Conservation (phyloP, 1,140 invertebrate genomes). For the Drosophila tsacasi region DNA sequence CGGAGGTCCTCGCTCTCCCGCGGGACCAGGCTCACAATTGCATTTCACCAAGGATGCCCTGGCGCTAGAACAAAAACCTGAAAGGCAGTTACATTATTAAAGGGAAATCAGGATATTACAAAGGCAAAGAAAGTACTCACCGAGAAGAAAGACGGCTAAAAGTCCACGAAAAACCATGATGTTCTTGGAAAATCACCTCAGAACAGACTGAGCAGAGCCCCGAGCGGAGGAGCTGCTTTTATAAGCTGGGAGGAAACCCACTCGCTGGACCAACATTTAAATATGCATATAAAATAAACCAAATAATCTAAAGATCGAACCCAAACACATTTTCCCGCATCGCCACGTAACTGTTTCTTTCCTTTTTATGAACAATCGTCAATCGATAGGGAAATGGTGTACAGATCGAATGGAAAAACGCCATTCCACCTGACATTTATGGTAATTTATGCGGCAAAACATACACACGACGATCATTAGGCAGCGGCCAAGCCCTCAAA, state of each 20-base stretch:
- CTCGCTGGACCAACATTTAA: slow-evolving; percentile 8
- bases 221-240: slow-evolving; percentile 19
- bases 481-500: slow-evolving; percentile 4
- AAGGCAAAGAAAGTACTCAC: slow-evolving; percentile 31
- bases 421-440: slow-evolving; percentile 41
- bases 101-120: background rate
- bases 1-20: slow-evolving; percentile 52
- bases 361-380: slow-evolving; percentile 4
- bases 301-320: slow-evolving; percentile 39
- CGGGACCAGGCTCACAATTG: slow-evolving; percentile 62
- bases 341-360: slow-evolving; percentile 55
- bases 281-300: slow-evolving; percentile 30
- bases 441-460: slow-evolving; percentile 47
- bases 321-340: slow-evolving; percentile 38
- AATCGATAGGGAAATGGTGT: slow-evolving; percentile 38
- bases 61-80: slow-evolving; percentile 38
- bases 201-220: slow-evolving; percentile 38
- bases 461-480: slow-evolving; percentile 19
- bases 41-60: slow-evolving; percentile 62
- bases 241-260: slow-evolving; percentile 30
- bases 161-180: slow-evolving; percentile 41
- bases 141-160: slow-evolving; percentile 34
- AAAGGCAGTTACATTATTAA: background rate
- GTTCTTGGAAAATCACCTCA: slow-evolving; percentile 12
- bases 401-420: slow-evolving; percentile 30